phyloP scores from a whole-genome alignment of 2,113 vertebrate species.

The Plestiodon gilberti region DNA sequence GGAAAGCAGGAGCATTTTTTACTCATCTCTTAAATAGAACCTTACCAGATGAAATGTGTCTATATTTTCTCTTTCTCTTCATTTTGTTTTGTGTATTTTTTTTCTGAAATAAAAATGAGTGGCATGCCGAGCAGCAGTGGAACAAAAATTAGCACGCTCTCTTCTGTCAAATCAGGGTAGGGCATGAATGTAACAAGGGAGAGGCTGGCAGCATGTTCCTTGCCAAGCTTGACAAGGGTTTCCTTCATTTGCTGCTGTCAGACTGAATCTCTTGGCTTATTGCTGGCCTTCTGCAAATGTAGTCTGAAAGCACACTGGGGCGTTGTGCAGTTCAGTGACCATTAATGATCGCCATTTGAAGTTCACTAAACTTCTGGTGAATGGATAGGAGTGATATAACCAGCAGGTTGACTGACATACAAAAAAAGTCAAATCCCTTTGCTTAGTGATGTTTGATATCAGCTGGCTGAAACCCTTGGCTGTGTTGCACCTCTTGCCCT shows the following conservation, averaged over 20 bases:
- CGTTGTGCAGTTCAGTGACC: slow-evolving; percentile 79
- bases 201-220: slow-evolving; percentile 56
- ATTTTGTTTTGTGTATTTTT: slow-evolving; percentile 52
- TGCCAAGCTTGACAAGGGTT: slow-evolving; percentile 66
- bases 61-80: slow-evolving; percentile 55
- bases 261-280: slow-evolving; percentile 75
- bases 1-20: too few species aligned
- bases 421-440: slow-evolving; percentile 17
- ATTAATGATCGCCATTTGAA: slow-evolving; percentile 81
- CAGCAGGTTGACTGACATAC: slow-evolving; percentile 64
- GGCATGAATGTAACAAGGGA: slow-evolving; percentile 63
- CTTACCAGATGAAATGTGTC: slow-evolving; percentile 19
- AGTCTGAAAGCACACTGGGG: slow-evolving; percentile 78
- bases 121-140: slow-evolving; percentile 36
- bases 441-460: slow-evolving; percentile 37
- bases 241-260: slow-evolving; percentile 75
- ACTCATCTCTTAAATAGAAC: slow-evolving; percentile 34
- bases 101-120: slow-evolving; percentile 51
- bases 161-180: slow-evolving; percentile 62
- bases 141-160: slow-evolving; percentile 72
- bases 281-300: slow-evolving; percentile 77
- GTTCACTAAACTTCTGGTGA: slow-evolving; percentile 82
- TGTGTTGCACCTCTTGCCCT: slow-evolving; percentile 8
- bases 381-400: slow-evolving; percentile 69
- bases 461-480: slow-evolving; percentile 38